Percentiles rank a stretch among this genome's conserved stretches.
Conservation (phyloP, 2,113 vertebrate genomes). For the Psephotus haematonotus region DNA sequence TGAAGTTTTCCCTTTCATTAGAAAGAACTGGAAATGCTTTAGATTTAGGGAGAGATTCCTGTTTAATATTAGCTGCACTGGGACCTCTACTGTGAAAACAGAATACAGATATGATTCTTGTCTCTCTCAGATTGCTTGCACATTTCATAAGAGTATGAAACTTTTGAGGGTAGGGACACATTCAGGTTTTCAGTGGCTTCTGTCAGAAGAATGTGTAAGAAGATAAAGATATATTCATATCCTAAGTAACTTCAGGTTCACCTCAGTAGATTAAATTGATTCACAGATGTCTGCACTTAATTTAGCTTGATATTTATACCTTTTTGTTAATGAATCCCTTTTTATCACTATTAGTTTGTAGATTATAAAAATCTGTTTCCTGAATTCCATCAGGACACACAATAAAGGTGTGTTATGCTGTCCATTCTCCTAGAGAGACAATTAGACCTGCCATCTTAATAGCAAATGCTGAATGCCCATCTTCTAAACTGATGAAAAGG, state of each 20-base stretch:
- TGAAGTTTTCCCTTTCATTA: neutral
- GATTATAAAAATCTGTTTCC: neutral
- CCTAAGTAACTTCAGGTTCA: neutral
- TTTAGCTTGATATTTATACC: neutral
- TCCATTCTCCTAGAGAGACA: neutral
- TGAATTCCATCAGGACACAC: neutral
- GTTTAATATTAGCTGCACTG: neutral
- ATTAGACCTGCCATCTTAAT: neutral
- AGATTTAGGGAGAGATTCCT: neutral
- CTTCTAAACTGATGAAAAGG: neutral
- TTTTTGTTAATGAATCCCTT: neutral
- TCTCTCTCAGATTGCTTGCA: neutral
- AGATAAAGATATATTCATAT: neutral
- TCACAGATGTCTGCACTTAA: neutral
- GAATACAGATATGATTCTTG: neutral
- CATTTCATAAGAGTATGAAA: neutral
- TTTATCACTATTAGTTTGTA: neutral
- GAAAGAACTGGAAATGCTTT: neutral
- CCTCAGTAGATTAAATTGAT: neutral
- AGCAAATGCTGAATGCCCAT: neutral
- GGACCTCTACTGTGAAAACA: neutral
- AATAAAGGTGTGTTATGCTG: neutral
- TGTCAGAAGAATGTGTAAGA: neutral
- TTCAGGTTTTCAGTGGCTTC: neutral
- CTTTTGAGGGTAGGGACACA: neutral